phyloP scores from a whole-genome alignment of 2,797 vertebrate genomes.

The Anabas testudineus region DNA sequence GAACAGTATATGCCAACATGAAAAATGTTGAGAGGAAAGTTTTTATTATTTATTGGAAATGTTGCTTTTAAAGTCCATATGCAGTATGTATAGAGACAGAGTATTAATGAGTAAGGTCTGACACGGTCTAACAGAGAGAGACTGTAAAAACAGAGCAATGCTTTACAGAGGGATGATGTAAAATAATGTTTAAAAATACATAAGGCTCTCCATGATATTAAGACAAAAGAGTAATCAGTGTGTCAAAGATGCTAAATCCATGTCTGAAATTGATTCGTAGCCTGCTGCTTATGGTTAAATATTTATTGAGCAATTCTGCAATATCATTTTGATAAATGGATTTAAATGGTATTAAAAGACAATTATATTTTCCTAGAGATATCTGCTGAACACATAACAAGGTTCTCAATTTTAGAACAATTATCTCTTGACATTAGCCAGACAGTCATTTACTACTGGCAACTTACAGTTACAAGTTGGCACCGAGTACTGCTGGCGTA shows the following conservation, averaged over 20 bases:
- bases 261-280: conserved; percentile 14
- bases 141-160: conserved; percentile 1
- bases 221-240: conserved; percentile 31
- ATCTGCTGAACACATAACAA: conserved; percentile 15
- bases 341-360: conserved; percentile 16
- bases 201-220: conserved; percentile 18
- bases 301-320: conserved; percentile 9
- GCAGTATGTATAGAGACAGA: no score
- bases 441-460: conserved; percentile 28
- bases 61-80: no score
- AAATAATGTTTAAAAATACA: conserved; percentile 43
- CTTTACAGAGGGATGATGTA: conserved; percentile 12
- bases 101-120: neutral
- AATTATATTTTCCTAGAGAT: conserved; percentile 12
- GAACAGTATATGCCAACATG: no score
- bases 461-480: conserved; percentile 35
- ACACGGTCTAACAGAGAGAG: neutral
- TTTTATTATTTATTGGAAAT: no score
- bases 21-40: no score
- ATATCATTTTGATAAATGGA: conserved; percentile 8
- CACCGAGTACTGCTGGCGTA: conserved; percentile 45
- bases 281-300: conserved; percentile 6
- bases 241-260: conserved; percentile 17
- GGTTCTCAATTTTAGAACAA: conserved; percentile 25
- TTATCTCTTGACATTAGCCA: conserved; percentile 31